Conservation (phyloP, 1,140 invertebrate genomes). For the Ostrea denselamellosa region DNA sequence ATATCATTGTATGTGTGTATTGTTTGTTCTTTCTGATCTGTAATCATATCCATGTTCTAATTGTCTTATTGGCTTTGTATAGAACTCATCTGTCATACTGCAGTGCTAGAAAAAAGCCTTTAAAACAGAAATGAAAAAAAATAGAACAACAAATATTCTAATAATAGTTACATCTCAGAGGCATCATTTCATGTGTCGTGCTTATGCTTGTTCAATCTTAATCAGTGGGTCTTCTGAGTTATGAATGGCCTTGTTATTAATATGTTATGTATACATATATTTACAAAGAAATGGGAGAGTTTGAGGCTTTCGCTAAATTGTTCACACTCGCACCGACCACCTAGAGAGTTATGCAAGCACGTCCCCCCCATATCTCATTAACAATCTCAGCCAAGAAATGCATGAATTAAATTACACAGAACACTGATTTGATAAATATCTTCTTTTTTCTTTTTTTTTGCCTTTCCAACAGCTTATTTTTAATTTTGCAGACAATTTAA, state of each 20-base stretch:
- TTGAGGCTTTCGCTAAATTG: constrained; percentile 5
- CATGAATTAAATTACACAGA: background rate
- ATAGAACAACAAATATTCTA: background rate
- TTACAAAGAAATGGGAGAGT: background rate
- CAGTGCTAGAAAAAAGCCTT: background rate
- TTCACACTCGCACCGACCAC: background rate
- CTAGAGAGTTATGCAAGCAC: background rate
- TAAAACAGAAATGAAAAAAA: background rate
- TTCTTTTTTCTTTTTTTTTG: background rate
- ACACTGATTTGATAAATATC: background rate
- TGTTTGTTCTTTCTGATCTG: background rate
- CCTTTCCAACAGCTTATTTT: background rate
- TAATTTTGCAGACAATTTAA: constrained; percentile 27
- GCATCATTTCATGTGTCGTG: background rate
- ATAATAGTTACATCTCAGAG: background rate
- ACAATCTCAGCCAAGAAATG: background rate
- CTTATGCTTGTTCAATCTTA: constrained; percentile 5
- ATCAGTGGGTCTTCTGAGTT: background rate
- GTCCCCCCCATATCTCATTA: background rate
- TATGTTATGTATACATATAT: background rate
- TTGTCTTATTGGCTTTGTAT: background rate
- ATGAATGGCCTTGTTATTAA: background rate
- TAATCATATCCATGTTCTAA: background rate
- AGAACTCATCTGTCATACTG: background rate
- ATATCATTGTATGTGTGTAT: background rate